Evolutionary conservation across 2,113 vertebrate species (phyloP).

Genomic region (Dermatemys mawii): DNA sequence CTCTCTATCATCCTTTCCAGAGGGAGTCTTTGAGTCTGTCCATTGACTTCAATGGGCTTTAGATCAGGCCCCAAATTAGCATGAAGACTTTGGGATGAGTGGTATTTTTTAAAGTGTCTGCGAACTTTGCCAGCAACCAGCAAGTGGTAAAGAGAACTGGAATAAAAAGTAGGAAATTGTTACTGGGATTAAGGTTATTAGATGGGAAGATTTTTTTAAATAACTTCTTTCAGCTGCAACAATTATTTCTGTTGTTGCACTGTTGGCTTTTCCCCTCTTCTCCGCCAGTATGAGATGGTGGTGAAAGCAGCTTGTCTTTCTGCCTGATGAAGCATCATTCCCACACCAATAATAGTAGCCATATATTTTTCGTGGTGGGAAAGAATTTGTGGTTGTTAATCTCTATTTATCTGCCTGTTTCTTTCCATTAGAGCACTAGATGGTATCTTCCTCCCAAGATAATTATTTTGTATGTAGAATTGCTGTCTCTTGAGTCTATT

Average conservation of each 20-base stretch:
- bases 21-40: slow-evolving; percentile 43
- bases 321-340: not conserved
- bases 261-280: not conserved
- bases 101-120: not conserved
- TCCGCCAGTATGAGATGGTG: not conserved
- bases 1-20: slow-evolving; percentile 34
- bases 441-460: not conserved
- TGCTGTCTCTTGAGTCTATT: not conserved
- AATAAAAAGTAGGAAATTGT: not conserved
- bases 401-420: not conserved
- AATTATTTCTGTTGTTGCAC: slow-evolving; percentile 10
- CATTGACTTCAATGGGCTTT: slow-evolving; percentile 41
- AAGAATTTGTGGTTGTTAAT: not conserved
- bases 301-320: slow-evolving; percentile 12
- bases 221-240: slow-evolving; percentile 44
- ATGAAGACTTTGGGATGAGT: slow-evolving; percentile 14
- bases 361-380: not conserved
- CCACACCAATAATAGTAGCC: not conserved
- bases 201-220: not conserved
- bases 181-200: not conserved
- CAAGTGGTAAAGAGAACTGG: slow-evolving; percentile 3
- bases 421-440: not conserved
- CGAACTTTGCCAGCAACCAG: not conserved
- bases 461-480: not conserved
- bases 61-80: slow-evolving; percentile 39